Evolutionary conservation across 2,113 vertebrate genomes (phyloP), one percentile per base, ranked within the genome.

Genomic region (Rhynchomys soricoides): DNA sequence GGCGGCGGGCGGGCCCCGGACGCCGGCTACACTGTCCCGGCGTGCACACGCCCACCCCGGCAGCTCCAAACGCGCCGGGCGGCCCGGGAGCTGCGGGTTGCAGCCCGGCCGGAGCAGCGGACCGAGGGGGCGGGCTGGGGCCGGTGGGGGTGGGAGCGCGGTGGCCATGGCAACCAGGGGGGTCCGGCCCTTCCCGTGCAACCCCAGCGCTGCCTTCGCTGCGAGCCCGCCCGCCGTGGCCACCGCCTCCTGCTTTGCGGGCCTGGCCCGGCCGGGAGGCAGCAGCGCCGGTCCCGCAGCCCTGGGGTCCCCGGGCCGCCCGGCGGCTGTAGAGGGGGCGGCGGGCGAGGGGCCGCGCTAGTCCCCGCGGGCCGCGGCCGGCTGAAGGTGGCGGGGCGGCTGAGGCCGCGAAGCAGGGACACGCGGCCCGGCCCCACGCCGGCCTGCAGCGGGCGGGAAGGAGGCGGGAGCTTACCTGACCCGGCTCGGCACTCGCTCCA

Each of bases 101-200:
- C 43, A 19, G 52, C 64, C 62, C 37, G 85, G 74, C 93, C 70
- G 11, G 93, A 50, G 81, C 89, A 75, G 7, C 66, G 19, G 88
- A 87, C 89, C 86, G 37, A 94, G 86, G 94, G 96, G 96, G 94
- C 94, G 91, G 88, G 85, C 87, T n/a, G 73, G 78, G 88, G 89
- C 96, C 82, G 52, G 55, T 31, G 94, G 68, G 94, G 97, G 96
- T 52, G 96, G 96, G 87, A 92, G 96, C 89, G 96, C 97, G n/a
- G 98, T 98, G 98, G 93, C 98, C 98, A 98, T 98, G 96, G 98
- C 98, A 98, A 98, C 98, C 97, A 21, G 55, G 94, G 96, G 95
- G 97, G 93, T 97, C 82, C 70, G 93, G 87, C 96, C 82, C 97
- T 97, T 90, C 79, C 93, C 19, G 83, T 82, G 93, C 94, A 81